Evolutionary conservation across 2,888 invertebrate species (phyloP), one percentile per base, ranked within the genome.

Genomic region (Yponomeuta evonymella): DNA sequence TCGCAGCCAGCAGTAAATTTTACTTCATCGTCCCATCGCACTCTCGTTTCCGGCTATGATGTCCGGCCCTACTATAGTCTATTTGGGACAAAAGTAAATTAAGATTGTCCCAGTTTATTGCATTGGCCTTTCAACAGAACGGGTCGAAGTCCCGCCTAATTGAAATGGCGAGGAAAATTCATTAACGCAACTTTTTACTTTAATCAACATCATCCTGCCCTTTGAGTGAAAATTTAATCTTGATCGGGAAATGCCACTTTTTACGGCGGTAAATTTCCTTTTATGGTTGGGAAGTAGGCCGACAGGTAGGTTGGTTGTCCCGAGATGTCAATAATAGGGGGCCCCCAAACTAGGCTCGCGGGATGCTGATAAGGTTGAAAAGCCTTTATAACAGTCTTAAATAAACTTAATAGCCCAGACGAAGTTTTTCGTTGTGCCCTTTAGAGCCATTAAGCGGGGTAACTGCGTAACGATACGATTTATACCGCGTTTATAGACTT

Each of bases 341-440:
- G 81, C 81, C 77, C 81, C 81, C 75, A 75, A 86, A 87, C 86
- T 84, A 84, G 82, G 79, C 86, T 83, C 73, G 63, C 74, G 87
- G 87, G 87, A 85, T 82, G 79, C 84, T 85, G 89, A 90, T 90
- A 90, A 86, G 88, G 87, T 83, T 85, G 84, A 85, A 88, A 90
- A 85, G 87, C 87, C 81, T 90, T 90, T 90, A 89, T 89, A 89
- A 87, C 89, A 83, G 84, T 83, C 89, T 90, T 90, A 90, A 90
- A 90, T 89, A 90, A 90, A 87, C 83, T 90, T 90, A 89, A 90
- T 90, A 87, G 90, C 88, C 80, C 83, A 81, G 81, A 77, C 81
- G 84, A 88, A 90, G 86, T 89, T 89, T 89, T 90, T 88, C 89
- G 84, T 80, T 83, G 86, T 85, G 84, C 87, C 89, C 88, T 85